Conservation (phyloP, 37 sponge, comb jelly and placozoan species). For the Haliclona indistincta region DNA sequence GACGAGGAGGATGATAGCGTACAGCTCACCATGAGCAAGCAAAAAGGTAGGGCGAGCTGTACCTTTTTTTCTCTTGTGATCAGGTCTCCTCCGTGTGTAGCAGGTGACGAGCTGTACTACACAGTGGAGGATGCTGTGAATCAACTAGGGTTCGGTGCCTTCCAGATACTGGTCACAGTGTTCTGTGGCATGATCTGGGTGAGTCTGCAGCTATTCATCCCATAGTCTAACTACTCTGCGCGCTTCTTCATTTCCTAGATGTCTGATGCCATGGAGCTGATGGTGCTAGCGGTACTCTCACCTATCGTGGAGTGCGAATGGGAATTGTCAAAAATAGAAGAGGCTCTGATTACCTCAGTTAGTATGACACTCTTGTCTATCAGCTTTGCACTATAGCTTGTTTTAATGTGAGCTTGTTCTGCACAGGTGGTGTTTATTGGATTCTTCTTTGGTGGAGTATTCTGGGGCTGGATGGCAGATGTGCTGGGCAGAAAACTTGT, state of each 20-base stretch:
- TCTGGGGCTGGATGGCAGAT: constrained; percentile 61
- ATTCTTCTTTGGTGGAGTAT: constrained; percentile 52
- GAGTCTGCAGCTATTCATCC: neutral
- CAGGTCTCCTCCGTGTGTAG: no score
- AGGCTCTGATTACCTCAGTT: constrained; percentile 48
- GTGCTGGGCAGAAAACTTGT: constrained; percentile 57
- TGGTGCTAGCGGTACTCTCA: constrained; percentile 45
- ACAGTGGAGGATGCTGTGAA: constrained; percentile 84
- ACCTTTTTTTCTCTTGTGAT: no score
- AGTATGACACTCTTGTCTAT: neutral
- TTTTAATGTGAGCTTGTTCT: neutral
- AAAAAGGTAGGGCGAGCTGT: no score
- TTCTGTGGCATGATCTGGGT: constrained; percentile 64
- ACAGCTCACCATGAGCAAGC: no score
- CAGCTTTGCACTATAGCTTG: neutral
- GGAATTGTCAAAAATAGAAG: constrained; percentile 22
- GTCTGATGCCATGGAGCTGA: constrained; percentile 57
- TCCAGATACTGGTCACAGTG: constrained; percentile 54
- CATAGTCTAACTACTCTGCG: neutral
- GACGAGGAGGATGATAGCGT: no score
- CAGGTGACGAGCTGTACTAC: no score
- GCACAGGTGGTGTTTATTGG: constrained; percentile 75
- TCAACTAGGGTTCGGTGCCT: constrained; percentile 76
- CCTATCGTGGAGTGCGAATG: constrained; percentile 49
- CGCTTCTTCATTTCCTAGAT: constrained; percentile 2